Percentiles rank a stretch among this genome's conserved stretches.
phyloP scores from a whole-genome alignment of 2,888 invertebrate genomes.

The Carpatolechia fugitivella region DNA sequence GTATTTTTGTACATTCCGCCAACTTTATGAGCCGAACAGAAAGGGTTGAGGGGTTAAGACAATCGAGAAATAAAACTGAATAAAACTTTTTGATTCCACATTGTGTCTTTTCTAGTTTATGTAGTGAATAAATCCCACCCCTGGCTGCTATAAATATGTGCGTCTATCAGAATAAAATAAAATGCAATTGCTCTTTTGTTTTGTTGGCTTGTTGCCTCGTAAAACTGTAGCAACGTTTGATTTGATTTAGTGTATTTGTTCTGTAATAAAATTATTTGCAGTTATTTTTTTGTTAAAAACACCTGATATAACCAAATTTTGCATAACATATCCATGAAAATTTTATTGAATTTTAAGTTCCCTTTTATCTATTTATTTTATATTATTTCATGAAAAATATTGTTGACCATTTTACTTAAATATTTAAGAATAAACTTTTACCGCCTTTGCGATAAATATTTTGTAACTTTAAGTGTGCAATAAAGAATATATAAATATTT shows the following conservation, averaged over 20 bases:
- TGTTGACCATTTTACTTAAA: too few relatives aligned
- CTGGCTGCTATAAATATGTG: constrained; percentile 23
- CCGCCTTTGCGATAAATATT: too few relatives aligned
- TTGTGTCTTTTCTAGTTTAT: constrained; percentile 57
- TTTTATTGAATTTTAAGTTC: too few relatives aligned
- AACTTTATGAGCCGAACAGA: constrained; percentile 74
- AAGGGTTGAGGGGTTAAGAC: constrained; percentile 75
- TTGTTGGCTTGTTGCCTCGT: constrained; percentile 19
- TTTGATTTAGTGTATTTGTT: constrained; percentile 9
- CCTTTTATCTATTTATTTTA: too few relatives aligned
- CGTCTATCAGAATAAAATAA: constrained; percentile 30
- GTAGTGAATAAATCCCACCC: constrained; percentile 38
- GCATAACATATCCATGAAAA: too few relatives aligned
- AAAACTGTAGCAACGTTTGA: constrained; percentile 9
- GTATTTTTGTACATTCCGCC: constrained; percentile 74
- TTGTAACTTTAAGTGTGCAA: too few relatives aligned
- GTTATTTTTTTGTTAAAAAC: not conserved
- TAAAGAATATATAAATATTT: too few relatives aligned
- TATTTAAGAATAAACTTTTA: too few relatives aligned
- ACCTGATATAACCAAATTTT: not conserved
- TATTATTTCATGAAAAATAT: too few relatives aligned
- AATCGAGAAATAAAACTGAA: constrained; percentile 51
- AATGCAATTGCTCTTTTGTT: constrained; percentile 24
- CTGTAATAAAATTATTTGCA: not conserved
- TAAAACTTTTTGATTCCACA: constrained; percentile 52